Conservation (phyloP, 2,888 invertebrate genomes). For the Troides helena region DNA sequence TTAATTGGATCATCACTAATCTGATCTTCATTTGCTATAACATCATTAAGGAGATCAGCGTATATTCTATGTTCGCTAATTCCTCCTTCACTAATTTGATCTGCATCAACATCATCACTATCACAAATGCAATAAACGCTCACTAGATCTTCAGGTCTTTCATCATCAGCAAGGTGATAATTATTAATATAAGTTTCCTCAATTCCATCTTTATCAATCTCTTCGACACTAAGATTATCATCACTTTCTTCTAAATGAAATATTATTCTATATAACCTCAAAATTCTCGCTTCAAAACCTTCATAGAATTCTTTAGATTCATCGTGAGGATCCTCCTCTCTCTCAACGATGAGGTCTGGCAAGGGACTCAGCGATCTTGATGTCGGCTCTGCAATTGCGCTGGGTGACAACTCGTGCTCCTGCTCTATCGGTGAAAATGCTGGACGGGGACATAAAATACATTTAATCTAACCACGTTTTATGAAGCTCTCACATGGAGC, state of each 20-base stretch:
- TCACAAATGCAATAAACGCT: too few relatives aligned
- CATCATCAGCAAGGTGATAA: too few relatives aligned
- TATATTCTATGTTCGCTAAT: neutral
- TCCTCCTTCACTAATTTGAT: neutral
- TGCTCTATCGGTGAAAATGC: too few relatives aligned
- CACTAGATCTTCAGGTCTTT: too few relatives aligned
- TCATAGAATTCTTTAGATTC: neutral
- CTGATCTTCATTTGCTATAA: too few relatives aligned
- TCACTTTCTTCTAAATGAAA: neutral
- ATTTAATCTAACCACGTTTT: too few relatives aligned
- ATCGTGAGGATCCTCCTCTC: neutral
- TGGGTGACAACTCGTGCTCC: neutral
- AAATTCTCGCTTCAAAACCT: neutral
- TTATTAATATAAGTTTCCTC: too few relatives aligned
- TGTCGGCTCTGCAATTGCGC: neutral
- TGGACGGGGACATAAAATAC: too few relatives aligned
- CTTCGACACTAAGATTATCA: too few relatives aligned
- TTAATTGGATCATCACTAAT: too few relatives aligned
- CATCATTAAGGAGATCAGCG: too few relatives aligned
- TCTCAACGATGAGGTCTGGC: neutral
- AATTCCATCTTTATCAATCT: neutral
- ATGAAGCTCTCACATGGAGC: too few relatives aligned
- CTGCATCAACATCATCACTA: neutral
- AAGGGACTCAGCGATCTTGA: neutral
- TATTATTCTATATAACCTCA: neutral